Evolutionary conservation across 1,140 invertebrate genomes (phyloP).

Genomic region (Aphis gossypii): DNA sequence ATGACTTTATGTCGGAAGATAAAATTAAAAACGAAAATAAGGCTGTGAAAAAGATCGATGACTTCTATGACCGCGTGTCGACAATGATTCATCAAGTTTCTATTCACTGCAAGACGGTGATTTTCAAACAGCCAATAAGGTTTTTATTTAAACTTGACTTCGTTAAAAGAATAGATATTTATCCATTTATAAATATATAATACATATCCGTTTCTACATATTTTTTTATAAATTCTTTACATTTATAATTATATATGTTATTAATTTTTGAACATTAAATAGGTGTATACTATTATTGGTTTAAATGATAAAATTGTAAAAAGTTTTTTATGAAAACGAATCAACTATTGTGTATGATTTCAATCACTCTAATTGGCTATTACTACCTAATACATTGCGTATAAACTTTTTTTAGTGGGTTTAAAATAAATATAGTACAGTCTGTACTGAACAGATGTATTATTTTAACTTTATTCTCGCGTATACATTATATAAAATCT

Average conservation of each 20-base stretch:
- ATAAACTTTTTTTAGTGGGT: not conserved
- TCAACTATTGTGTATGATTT: too few relatives aligned
- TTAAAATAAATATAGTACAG: not conserved
- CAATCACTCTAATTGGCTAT: not conserved
- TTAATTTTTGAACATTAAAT: not conserved
- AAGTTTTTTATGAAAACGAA: too few relatives aligned
- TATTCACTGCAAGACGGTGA: too few relatives aligned
- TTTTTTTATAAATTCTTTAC: not conserved
- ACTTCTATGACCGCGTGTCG: not conserved
- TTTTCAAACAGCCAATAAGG: not conserved
- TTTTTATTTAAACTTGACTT: not conserved
- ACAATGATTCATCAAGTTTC: slow-evolving; percentile 27
- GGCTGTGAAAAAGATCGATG: slow-evolving; percentile 20
- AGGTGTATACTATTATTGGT: not conserved
- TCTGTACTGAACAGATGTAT: not conserved
- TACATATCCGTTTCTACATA: not conserved
- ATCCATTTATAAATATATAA: not conserved
- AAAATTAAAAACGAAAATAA: slow-evolving; percentile 7
- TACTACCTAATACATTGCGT: not conserved
- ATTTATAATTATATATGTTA: not conserved
- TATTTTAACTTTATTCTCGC: not conserved
- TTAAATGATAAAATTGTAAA: too few relatives aligned
- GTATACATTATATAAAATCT: not conserved
- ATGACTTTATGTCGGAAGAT: not conserved
- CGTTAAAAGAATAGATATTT: not conserved